Conservation (phyloP, 2,888 invertebrate species). For the Protodeltote pygarga region DNA sequence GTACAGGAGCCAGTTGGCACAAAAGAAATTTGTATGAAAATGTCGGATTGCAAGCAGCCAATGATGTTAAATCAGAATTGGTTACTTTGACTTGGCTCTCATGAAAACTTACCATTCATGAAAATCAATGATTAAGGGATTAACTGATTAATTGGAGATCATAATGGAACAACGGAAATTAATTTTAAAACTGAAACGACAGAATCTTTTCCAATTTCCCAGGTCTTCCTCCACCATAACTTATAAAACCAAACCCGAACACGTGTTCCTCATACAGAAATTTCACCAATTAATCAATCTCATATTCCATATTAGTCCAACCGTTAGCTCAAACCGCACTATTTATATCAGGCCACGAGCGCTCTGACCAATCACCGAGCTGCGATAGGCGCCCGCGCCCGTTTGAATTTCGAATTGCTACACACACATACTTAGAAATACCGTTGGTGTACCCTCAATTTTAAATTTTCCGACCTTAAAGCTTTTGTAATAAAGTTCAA, state of each 20-base stretch:
- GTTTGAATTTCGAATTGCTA: slow-evolving; percentile 81
- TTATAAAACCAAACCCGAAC: slow-evolving; percentile 37
- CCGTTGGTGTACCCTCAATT: slow-evolving; percentile 49
- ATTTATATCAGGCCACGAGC: slow-evolving; percentile 82
- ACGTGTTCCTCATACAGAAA: slow-evolving; percentile 32
- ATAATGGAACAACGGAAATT: too few relatives aligned
- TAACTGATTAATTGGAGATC: too few relatives aligned
- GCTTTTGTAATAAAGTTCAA: slow-evolving; percentile 30
- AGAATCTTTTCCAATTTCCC: not conserved
- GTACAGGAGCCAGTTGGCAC: too few relatives aligned
- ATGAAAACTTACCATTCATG: too few relatives aligned
- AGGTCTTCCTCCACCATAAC: slow-evolving; percentile 7
- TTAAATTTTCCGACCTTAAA: slow-evolving; percentile 20
- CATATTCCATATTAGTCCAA: slow-evolving; percentile 71
- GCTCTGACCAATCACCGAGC: slow-evolving; percentile 83
- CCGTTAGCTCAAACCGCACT: slow-evolving; percentile 76
- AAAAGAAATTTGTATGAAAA: too few relatives aligned
- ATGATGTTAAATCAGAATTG: too few relatives aligned
- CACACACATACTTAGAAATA: slow-evolving; percentile 56
- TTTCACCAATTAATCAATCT: slow-evolving; percentile 60
- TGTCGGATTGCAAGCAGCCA: too few relatives aligned
- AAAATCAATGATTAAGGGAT: too few relatives aligned
- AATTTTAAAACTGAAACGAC: not conserved
- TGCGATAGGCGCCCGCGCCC: slow-evolving; percentile 78
- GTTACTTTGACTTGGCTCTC: too few relatives aligned